Evolutionary conservation across 2,888 invertebrate species (phyloP).

Genomic region (Scelioninae gen. 2): DNA sequence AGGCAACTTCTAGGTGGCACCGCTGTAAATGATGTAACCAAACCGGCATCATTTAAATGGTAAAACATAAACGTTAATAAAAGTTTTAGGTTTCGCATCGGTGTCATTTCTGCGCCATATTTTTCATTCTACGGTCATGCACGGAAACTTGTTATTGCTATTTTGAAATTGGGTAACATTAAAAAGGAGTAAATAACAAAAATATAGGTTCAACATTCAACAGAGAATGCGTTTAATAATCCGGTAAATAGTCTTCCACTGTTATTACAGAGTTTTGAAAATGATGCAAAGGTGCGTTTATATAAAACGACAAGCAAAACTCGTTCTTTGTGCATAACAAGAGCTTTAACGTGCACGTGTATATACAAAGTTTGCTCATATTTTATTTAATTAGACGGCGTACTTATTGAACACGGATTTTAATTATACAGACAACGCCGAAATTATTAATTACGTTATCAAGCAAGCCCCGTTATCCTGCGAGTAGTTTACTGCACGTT

Average conservation of each 20-base stretch:
- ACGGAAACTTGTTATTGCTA: no score
- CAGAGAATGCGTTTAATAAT: conserved; percentile 11
- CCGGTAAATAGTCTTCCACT: conserved; percentile 9
- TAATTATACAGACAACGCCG: conserved; percentile 37
- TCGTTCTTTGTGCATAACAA: conserved; percentile 25
- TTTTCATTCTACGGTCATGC: no score
- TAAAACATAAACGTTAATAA: no score
- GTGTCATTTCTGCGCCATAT: no score
- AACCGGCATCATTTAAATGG: no score
- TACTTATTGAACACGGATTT: conserved; percentile 38
- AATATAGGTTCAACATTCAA: background rate
- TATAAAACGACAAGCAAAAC: conserved; percentile 18
- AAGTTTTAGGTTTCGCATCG: no score
- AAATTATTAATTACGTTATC: conserved; percentile 49
- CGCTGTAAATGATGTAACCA: no score
- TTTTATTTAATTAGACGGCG: conserved; percentile 44
- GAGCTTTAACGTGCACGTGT: conserved; percentile 6
- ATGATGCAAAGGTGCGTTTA: conserved; percentile 14
- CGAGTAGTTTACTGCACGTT: conserved; percentile 18
- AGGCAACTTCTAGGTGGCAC: no score
- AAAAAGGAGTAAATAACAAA: background rate
- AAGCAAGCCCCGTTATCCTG: conserved; percentile 31
- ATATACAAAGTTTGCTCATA: conserved; percentile 24
- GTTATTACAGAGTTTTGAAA: conserved; percentile 24
- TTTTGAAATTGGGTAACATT: background rate